Conservation (phyloP, 2,888 invertebrate species). For the Gortyna flavago region DNA sequence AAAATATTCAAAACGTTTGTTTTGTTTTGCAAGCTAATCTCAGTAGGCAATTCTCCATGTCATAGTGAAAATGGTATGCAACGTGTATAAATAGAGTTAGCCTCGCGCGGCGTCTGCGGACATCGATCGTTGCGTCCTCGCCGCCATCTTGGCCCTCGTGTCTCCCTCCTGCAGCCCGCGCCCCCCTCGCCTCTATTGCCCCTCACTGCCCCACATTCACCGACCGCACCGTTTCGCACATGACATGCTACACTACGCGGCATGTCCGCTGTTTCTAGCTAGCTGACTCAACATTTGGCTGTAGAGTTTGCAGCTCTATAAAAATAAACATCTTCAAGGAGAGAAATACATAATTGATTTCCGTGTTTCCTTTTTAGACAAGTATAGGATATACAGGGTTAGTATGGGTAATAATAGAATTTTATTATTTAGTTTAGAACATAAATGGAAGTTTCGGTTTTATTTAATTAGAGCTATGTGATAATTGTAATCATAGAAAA, state of each 20-base stretch:
- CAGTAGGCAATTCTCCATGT: conserved; percentile 65
- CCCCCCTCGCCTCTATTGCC: conserved; percentile 82
- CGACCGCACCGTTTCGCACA: conserved; percentile 86
- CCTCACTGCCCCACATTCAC: conserved; percentile 89
- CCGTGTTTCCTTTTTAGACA: conserved; percentile 58
- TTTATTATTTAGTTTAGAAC: neutral
- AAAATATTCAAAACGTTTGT: conserved; percentile 17
- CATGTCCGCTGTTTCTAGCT: conserved; percentile 68
- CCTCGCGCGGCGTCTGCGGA: conserved; percentile 88
- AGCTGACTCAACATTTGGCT: conserved; percentile 67
- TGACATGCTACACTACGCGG: conserved; percentile 77
- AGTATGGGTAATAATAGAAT: conserved; percentile 9
- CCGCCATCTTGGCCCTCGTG: conserved; percentile 90
- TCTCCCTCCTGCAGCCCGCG: conserved; percentile 83
- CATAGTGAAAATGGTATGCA: conserved; percentile 84
- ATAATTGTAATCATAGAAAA: conserved; percentile 1
- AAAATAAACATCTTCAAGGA: conserved; percentile 76
- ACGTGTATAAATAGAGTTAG: conserved; percentile 87
- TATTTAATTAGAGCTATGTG: neutral
- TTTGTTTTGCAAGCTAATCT: conserved; percentile 47
- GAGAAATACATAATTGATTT: conserved; percentile 69
- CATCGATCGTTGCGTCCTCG: conserved; percentile 90
- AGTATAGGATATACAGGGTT: conserved; percentile 12
- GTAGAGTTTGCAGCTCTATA: conserved; percentile 58
- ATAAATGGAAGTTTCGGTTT: neutral